Evolutionary conservation across 2,113 vertebrate genomes (phyloP), one percentile per base, ranked within the genome.

Genomic region (Lepus americanus): DNA sequence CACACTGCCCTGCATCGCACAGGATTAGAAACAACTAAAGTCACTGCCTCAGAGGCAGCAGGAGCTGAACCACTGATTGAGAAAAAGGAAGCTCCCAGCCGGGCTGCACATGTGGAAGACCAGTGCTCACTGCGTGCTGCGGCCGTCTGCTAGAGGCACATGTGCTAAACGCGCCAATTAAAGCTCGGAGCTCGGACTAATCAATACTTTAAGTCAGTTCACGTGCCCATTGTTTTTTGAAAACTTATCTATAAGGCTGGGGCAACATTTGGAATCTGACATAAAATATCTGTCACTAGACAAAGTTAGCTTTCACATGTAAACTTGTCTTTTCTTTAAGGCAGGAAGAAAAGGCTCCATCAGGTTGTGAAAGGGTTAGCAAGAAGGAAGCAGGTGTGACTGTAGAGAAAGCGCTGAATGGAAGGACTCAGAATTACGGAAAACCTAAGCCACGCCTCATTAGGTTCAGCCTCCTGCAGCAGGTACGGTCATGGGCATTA

Each of bases 391-490:
- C 82, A 96, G 93, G 88, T 89, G 96, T 51, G 88, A 55, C 8
- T 0, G 51, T 67, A 79, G 92, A 96, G 92, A 76, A 39, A 95
- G 74, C 39, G 16, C 90, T 44, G 90, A 97, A 96, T 69, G 97
- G 97, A 97, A 98, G 73, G 84, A 84, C 51, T 95, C 74, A 5
- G 51, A 97, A 97, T 97, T 80, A 96, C 87, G 95, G 93, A 97
- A 98, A 97, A 96, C 92, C 96, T 96, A 97, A 97, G 97, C 95
- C 92, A 92, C 14, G 27, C 59, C 96, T 95, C 95, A 92, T 91
- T 97, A 97, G 95, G 92, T 96, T 97, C 94, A 92, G 97, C 94
- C 93, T 98, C 95, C 94, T 95, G 95, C 81, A 95, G 94, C 95
- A 89, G 92, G 90, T 92, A 72, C 74, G 96, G 95, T 95, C 96